Base-by-base conservation (phyloP, 1,140 invertebrate genomes). In the Bilobella aurantiaca region DNA sequence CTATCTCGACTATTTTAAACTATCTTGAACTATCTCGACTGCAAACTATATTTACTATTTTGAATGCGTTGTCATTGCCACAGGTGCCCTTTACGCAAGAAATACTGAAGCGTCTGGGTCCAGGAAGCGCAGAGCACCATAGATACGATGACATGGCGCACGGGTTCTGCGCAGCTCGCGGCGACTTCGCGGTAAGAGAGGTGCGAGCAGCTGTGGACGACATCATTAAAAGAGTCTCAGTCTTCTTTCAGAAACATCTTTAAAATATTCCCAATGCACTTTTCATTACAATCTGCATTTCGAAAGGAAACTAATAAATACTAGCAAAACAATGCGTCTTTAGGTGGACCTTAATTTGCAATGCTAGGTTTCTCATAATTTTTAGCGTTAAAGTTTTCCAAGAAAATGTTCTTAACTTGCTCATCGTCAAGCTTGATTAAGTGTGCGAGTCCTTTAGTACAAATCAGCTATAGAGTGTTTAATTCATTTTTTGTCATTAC, bases 71-170 rank as follows among this genome's bases (percentile, higher is more conserved):
- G 14, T 27, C 23, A 5, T 64, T 58, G 2, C 2, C 34, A 8
- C 28, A 67, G 66, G 3, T 67, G 14, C 66, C 66, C 3, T 47
- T 63, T 31, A 23, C 12, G 1, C 31, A 62, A 58, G 57, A 27
- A 29, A 5, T 65, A 1, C 63, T 66, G 32, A 2, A 46, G 27
- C 47, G 37, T 34, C 28, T 66, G 16, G 69, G 65, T 1, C 25
- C 27, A 23, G 49, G 46, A 14, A 61, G 37, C 12, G 61, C 62
- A 29, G 68, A 59, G 18, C 71, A 72, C 34, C 31, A 49, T 18
- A 30, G 68, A 25, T 69, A 64, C 34, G 58, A 67, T 27, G 64
- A 72, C 62, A 67, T 72, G 65, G 18, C 5, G 12, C 71, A 72
- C 49, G 71, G 71, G 3, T 72, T 69, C 49, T 37, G 63, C 23